These are phyloP conservation scores for Calameuta pallipes DNA, from an alignment of 2,888 invertebrate genomes.

Conservation along the genomic window DNA sequence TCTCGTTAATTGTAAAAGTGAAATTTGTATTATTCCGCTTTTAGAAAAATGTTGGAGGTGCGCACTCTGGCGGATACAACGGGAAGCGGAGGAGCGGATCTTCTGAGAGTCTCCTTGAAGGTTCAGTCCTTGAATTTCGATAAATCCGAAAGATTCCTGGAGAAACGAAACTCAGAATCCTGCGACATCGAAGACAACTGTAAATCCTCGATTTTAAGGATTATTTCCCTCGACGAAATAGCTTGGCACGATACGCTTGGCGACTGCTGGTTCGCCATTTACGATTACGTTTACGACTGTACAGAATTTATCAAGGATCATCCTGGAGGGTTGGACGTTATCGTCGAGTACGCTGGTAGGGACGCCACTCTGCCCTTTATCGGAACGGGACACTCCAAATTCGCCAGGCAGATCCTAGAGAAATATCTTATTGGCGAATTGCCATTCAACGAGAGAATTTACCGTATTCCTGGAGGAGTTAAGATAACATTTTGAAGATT, in stretches of 20 bases:
- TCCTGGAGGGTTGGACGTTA: constrained; percentile 85
- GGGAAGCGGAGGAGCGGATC: constrained; percentile 22
- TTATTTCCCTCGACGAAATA: constrained; percentile 80
- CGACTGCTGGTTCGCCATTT: constrained; percentile 90
- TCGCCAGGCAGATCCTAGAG: constrained; percentile 74
- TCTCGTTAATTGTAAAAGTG: not conserved
- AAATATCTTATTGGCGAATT: constrained; percentile 83
- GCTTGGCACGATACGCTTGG: constrained; percentile 77
- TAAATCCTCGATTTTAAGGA: constrained; percentile 31
- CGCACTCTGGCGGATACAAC: not conserved
- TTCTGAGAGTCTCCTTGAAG: constrained; percentile 19
- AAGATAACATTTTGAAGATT: constrained; percentile 61
- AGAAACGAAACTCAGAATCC: not conserved
- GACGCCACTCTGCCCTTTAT: constrained; percentile 87
- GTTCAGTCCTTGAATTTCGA: constrained; percentile 23
- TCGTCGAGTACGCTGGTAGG: constrained; percentile 85
- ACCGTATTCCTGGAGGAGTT: constrained; percentile 73
- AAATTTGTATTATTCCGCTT: not conserved
- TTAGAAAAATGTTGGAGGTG: not conserved
- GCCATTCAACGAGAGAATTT: constrained; percentile 79
- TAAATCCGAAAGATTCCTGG: constrained; percentile 3
- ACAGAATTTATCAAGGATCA: constrained; percentile 83
- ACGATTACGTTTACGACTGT: constrained; percentile 87
- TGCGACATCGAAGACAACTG: not conserved
- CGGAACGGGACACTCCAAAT: constrained; percentile 80